Percentiles rank a stretch among this genome's conserved stretches.
These are phyloP conservation scores for Caerostris extrusa DNA, from an alignment of 1,140 invertebrate species.

Conservation along the genomic window DNA sequence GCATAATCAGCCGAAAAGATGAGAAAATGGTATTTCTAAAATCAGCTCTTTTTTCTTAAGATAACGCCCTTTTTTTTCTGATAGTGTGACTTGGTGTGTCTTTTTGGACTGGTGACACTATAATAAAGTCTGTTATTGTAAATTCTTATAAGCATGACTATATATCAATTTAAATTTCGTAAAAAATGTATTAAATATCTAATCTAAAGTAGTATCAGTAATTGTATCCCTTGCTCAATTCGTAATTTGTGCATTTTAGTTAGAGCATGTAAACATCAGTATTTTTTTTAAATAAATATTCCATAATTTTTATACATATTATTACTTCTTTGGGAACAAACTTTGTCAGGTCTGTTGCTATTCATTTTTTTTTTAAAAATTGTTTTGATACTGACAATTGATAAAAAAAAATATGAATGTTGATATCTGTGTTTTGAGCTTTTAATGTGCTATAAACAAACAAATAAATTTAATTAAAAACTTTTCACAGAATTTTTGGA, in stretches of 20 bases:
- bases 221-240: neutral
- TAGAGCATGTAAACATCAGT: neutral
- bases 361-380: slow-evolving; percentile 4
- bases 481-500: neutral
- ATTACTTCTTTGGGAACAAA: slow-evolving; percentile 21
- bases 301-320: slow-evolving; percentile 17
- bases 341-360: neutral
- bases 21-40: no score
- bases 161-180: neutral
- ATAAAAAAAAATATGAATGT: neutral
- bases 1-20: no score
- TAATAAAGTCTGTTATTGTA: neutral
- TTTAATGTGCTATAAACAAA: neutral
- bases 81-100: neutral
- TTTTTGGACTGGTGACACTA: neutral
- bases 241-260: neutral
- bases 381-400: neutral
- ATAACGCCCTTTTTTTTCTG: neutral
- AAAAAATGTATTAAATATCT: neutral
- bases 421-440: neutral
- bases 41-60: no score
- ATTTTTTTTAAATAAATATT: slow-evolving; percentile 18
- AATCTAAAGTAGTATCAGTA: neutral
- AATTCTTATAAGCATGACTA: neutral
- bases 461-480: neutral